Percentiles rank a stretch among this genome's conserved stretches.
phyloP scores from a whole-genome alignment of 2,888 invertebrate species.

The Lacanobia wlatinum region DNA sequence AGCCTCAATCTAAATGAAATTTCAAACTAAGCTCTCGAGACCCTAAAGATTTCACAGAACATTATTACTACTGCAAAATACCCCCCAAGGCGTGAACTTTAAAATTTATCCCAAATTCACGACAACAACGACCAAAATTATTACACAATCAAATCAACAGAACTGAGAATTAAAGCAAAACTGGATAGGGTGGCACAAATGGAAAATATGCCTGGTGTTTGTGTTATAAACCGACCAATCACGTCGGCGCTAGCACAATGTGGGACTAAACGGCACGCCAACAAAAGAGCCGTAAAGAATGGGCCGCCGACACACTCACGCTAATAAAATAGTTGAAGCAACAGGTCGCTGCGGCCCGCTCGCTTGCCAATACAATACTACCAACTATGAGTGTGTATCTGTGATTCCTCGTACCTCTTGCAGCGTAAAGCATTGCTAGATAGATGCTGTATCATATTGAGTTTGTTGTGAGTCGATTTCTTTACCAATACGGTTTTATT shows the following conservation, averaged over 20 bases:
- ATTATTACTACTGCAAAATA: slow-evolving; percentile 48
- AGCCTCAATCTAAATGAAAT: slow-evolving; percentile 38
- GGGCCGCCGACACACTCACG: slow-evolving; percentile 87
- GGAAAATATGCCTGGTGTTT: slow-evolving; percentile 82
- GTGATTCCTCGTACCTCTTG: slow-evolving; percentile 73
- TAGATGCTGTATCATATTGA: slow-evolving; percentile 57
- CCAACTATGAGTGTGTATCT: slow-evolving; percentile 76
- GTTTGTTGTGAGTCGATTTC: slow-evolving; percentile 47
- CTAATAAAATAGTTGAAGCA: slow-evolving; percentile 90
- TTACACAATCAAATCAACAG: slow-evolving; percentile 58
- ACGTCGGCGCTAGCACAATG: slow-evolving; percentile 80
- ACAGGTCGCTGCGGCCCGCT: slow-evolving; percentile 83
- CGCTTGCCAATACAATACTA: slow-evolving; percentile 82
- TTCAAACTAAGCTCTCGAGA: slow-evolving; percentile 34
- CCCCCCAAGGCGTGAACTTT: slow-evolving; percentile 49
- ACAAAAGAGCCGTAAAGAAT: slow-evolving; percentile 90
- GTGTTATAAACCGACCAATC: slow-evolving; percentile 87
- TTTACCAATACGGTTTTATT: slow-evolving; percentile 45
- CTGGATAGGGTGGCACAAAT: slow-evolving; percentile 69
- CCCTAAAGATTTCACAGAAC: slow-evolving; percentile 55
- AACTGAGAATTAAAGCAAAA: slow-evolving; percentile 50
- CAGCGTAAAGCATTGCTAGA: slow-evolving; percentile 51
- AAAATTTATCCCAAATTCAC: slow-evolving; percentile 53
- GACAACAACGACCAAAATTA: slow-evolving; percentile 53
- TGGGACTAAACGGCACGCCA: slow-evolving; percentile 86